Base-by-base conservation (phyloP, 2,113 vertebrate genomes). In the Thamnaconus septentrionalis region DNA sequence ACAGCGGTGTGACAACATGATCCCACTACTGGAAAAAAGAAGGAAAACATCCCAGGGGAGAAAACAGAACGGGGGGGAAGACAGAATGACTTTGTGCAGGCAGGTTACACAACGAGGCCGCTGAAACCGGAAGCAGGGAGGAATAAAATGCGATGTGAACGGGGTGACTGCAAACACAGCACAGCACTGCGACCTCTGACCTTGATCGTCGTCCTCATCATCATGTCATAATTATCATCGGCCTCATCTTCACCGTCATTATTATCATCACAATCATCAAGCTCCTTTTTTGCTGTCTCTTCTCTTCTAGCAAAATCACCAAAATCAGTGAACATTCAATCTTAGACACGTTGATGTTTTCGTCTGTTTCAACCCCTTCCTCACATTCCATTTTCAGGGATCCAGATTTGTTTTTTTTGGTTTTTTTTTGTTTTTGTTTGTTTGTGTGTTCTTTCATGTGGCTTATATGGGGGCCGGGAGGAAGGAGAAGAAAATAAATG, bases 1-100 rank as follows among this genome's bases (percentile, higher is more conserved):
- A 77, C 62, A 72, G 59, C 41, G 49, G 41, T 51, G 60, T 70
- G 53, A 79, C 78, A 86, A 61, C 64, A 57, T 72, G 70, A 81
- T 81, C 70, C 50, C 59, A 61, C 12, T 31, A 31, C 18, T 1
- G 18, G 18, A 31, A 31, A 31, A 31, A 31, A 31, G 18, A 31
- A 31, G 18, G 47, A 59, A 67, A 74, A 69, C 66, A 79, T 79
- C 76, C 55, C 64, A 59, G 47, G 71, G 63, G 69, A 63, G 48
- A 66, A 67, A 71, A 62, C 12, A 31, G 18, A 31, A 48, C 5
- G 51, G 6, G 57, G 41, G 65, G 9, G 10, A 39, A 43, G 42
- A 65, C 51, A 58, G 41, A 55, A 46, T 63, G 54, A 48, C 47
- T 48, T 4, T 9, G 47, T 48, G 47, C 18, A 31, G 18, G 18